Conservation (phyloP, 2,888 invertebrate genomes). For the Antheraea yamamai region DNA sequence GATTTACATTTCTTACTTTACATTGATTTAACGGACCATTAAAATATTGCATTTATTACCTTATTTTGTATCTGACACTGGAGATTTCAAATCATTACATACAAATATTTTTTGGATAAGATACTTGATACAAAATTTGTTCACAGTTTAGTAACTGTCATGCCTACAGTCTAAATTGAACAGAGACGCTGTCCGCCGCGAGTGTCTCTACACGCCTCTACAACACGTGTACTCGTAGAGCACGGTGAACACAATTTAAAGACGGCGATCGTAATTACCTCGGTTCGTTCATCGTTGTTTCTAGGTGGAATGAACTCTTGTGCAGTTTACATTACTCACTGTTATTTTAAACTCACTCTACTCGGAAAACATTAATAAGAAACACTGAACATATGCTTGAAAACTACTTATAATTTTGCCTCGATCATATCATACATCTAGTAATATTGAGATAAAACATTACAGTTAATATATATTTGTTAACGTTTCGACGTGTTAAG, state of each 20-base stretch:
- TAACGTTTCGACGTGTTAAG: background rate
- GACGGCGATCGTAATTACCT: slow-evolving; percentile 6
- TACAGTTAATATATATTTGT: background rate
- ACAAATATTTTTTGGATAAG: background rate
- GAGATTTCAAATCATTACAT: background rate
- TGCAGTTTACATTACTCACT: slow-evolving; percentile 9
- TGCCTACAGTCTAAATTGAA: background rate
- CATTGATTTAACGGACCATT: too few relatives aligned
- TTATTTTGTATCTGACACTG: too few relatives aligned
- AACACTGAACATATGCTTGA: background rate
- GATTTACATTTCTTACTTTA: background rate
- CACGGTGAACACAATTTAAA: slow-evolving; percentile 13
- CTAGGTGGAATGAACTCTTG: slow-evolving; percentile 14
- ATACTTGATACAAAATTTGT: background rate
- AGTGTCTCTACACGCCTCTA: background rate
- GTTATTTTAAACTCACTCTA: slow-evolving; percentile 1
- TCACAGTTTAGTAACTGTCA: too few relatives aligned
- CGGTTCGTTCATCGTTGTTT: slow-evolving; percentile 22
- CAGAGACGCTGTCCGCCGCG: background rate
- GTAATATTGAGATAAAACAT: background rate
- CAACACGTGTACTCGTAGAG: slow-evolving; percentile 19
- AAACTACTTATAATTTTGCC: background rate
- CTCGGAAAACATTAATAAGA: background rate
- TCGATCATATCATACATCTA: background rate
- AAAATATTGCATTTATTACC: too few relatives aligned